Conservation (phyloP, 2,113 vertebrate genomes). For the Poecilia latipinna region DNA sequence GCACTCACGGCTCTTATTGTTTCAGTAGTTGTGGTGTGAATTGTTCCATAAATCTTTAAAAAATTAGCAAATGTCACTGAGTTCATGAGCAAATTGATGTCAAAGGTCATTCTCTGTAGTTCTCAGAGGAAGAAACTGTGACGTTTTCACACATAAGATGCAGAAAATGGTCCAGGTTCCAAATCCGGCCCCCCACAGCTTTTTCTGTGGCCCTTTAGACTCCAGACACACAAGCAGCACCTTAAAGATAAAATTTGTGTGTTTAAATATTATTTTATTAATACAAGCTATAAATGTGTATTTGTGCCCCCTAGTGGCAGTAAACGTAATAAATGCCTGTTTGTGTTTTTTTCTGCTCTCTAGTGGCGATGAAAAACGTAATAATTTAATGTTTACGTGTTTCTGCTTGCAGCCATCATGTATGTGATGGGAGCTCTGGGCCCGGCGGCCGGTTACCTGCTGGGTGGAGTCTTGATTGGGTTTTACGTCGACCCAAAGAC, state of each 20-base stretch:
- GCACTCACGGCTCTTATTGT: conserved; percentile 5
- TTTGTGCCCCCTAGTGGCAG: neutral
- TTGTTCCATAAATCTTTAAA: conserved; percentile 31
- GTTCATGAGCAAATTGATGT: conserved; percentile 10
- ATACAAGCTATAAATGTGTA: no score
- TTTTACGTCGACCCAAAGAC: conserved; percentile 96
- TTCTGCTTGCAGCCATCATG: conserved; percentile 87
- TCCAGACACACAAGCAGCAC: no score
- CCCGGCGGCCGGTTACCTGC: conserved; percentile 94
- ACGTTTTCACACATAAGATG: neutral
- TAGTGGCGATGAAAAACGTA: neutral
- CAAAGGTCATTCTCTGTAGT: neutral
- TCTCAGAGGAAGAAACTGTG: neutral
- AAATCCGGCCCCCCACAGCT: no score
- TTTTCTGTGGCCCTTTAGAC: no score
- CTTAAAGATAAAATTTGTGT: no score
- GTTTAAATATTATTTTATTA: no score
- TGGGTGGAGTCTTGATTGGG: conserved; percentile 97
- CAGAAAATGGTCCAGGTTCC: no score
- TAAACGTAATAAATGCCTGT: no score
- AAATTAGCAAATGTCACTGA: neutral
- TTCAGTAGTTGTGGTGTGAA: conserved; percentile 33
- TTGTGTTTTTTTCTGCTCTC: neutral
- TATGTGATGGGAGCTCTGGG: conserved; percentile 99
- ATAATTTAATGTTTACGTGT: neutral